These are phyloP conservation scores for Lasioglossum malachurum DNA, from an alignment of 2,888 invertebrate genomes.

Conservation along the genomic window DNA sequence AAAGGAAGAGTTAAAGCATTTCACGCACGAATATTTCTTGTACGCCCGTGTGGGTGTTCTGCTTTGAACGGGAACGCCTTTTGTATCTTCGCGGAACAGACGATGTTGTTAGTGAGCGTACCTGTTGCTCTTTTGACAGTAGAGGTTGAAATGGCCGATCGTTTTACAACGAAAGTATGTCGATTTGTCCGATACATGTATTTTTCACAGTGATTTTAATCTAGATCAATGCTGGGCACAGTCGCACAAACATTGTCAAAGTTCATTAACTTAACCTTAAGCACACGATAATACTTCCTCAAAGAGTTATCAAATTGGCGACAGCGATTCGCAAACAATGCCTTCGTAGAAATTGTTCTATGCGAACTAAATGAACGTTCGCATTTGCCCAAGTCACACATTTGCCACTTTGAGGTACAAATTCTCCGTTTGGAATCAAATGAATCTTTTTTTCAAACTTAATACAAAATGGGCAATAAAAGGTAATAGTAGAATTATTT, in stretches of 20 bases:
- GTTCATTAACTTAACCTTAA: constrained; percentile 24
- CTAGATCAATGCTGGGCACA: background rate
- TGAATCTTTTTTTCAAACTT: background rate
- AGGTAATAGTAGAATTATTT: background rate
- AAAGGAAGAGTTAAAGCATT: background rate
- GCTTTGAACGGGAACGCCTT: background rate
- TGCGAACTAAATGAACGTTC: background rate
- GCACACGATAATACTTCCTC: background rate
- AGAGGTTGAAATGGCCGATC: background rate
- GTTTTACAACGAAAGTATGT: background rate
- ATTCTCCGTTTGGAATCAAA: background rate
- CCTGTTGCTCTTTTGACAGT: constrained; percentile 41
- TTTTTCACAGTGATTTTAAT: background rate
- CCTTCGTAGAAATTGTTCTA: background rate
- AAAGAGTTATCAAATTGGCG: constrained; percentile 22
- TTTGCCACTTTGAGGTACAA: background rate
- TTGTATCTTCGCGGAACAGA: constrained; percentile 6
- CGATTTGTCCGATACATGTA: background rate
- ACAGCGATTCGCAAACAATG: background rate
- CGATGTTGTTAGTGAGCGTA: constrained; percentile 36
- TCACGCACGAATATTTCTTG: background rate
- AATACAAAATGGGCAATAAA: too few species aligned
- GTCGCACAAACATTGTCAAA: background rate
- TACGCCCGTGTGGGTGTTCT: constrained; percentile 1
- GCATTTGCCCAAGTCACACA: background rate